Conservation (phyloP, 2,888 invertebrate genomes). For the Tetragonisca angustula region DNA sequence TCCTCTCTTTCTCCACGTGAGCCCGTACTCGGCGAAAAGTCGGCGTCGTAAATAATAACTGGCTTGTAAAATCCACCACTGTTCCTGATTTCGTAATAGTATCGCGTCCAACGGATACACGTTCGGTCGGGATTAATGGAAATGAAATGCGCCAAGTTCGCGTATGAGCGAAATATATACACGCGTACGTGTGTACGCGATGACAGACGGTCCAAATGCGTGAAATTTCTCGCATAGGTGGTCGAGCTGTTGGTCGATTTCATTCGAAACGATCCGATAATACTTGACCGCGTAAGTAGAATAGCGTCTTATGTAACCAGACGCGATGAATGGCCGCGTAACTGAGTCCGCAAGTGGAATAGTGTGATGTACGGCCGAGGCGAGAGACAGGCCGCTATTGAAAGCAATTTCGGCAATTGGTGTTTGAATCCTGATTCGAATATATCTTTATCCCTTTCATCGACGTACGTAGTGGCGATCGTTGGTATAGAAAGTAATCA, state of each 20-base stretch:
- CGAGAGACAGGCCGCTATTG: background rate
- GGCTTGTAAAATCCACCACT: too few relatives aligned
- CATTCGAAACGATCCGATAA: constrained; percentile 11
- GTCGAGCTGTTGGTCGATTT: constrained; percentile 5
- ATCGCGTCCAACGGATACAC: background rate
- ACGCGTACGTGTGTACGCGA: too few relatives aligned
- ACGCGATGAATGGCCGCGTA: background rate
- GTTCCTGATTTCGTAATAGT: background rate
- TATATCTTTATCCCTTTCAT: background rate
- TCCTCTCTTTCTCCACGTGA: background rate
- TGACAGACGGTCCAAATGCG: background rate
- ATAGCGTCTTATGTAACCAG: background rate
- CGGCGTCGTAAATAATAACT: background rate
- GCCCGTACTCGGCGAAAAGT: background rate
- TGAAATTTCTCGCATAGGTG: background rate
- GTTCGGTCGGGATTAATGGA: background rate
- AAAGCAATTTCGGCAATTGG: background rate
- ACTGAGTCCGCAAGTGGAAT: background rate
- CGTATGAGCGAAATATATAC: background rate
- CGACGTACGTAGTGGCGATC: fast-evolving
- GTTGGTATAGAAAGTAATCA: background rate
- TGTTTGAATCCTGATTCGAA: background rate
- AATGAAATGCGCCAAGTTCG: background rate
- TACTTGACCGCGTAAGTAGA: constrained; percentile 8
- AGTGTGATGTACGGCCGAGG: background rate